Conservation (phyloP, 2,797 vertebrate genomes). For the Myoxocephalus aenaeus region DNA sequence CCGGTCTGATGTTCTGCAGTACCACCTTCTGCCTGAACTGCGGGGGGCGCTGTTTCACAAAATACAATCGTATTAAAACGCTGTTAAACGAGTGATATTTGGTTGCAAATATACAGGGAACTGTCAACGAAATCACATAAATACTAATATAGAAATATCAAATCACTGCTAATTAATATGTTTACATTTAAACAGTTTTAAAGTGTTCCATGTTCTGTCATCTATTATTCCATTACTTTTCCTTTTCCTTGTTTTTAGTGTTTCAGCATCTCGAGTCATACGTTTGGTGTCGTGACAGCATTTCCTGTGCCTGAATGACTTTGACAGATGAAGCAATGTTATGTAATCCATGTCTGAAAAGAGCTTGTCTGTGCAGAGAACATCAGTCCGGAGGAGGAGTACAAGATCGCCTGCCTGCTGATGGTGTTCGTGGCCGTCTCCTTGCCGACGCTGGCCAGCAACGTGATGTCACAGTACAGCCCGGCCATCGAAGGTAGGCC, state of each 20-base stretch:
- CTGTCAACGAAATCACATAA: too few relatives aligned
- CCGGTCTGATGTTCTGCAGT: neutral
- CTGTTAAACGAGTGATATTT: too few relatives aligned
- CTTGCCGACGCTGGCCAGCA: conserved; percentile 95
- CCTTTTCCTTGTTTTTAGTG: too few relatives aligned
- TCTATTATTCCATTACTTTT: too few relatives aligned
- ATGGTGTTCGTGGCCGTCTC: conserved; percentile 99
- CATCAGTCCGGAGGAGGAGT: conserved; percentile 98
- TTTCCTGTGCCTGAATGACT: neutral
- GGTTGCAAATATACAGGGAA: too few relatives aligned
- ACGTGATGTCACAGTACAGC: conserved; percentile 99
- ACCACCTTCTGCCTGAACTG: neutral
- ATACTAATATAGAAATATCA: too few relatives aligned
- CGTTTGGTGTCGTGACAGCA: too few relatives aligned
- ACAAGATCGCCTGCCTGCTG: conserved; percentile 98
- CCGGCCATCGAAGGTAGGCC: conserved; percentile 96
- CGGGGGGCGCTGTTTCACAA: neutral
- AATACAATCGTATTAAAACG: too few relatives aligned
- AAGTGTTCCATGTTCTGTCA: too few relatives aligned
- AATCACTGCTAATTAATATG: too few relatives aligned
- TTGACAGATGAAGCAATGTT: neutral
- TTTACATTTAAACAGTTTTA: too few relatives aligned
- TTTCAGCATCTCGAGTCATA: too few relatives aligned
- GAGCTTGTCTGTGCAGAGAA: conserved; percentile 87
- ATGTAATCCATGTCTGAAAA: neutral